These are phyloP conservation scores for Boulengeromyrus knoepffleri DNA, from an alignment of 2,113 vertebrate species.

Conservation along the genomic window DNA sequence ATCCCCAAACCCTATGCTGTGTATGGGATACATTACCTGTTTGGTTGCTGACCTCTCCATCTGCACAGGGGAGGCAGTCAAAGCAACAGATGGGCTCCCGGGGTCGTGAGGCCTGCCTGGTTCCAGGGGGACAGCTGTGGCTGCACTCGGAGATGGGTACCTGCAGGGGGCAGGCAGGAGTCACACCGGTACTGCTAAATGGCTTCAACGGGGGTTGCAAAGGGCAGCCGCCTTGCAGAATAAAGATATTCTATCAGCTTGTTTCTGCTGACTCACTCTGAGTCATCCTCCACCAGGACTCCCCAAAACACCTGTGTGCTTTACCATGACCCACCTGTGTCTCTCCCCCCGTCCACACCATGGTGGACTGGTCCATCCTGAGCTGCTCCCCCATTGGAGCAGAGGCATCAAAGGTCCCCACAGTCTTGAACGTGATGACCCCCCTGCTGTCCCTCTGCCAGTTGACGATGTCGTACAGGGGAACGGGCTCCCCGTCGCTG, in stretches of 20 bases:
- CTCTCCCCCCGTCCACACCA: conserved; percentile 53
- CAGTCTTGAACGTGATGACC: conserved; percentile 50
- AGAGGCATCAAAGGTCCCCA: conserved; percentile 63
- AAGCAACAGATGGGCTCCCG: conserved; percentile 57
- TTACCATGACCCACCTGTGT: conserved; percentile 37
- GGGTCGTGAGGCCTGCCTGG: conserved; percentile 44
- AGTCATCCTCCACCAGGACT: background rate
- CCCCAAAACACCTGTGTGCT: background rate
- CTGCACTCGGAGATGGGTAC: conserved; percentile 58
- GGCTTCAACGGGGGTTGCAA: background rate
- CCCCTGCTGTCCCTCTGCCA: conserved; percentile 54
- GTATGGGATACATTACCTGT: conserved; percentile 38
- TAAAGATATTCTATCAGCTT: background rate
- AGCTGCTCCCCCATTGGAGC: conserved; percentile 44
- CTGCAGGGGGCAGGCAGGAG: conserved; percentile 27
- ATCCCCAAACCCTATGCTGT: background rate
- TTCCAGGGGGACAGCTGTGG: conserved; percentile 50
- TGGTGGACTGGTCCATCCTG: conserved; percentile 41
- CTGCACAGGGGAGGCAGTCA: conserved; percentile 61
- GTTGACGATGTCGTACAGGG: conserved; percentile 65
- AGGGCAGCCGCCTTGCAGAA: background rate
- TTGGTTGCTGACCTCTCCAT: conserved; percentile 58
- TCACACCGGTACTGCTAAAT: background rate
- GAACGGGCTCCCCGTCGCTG: conserved; percentile 58
- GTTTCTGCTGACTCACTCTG: background rate